These are phyloP conservation scores for Entomobrya multifasciata DNA, from an alignment of 2,888 invertebrate species.

Conservation along the genomic window DNA sequence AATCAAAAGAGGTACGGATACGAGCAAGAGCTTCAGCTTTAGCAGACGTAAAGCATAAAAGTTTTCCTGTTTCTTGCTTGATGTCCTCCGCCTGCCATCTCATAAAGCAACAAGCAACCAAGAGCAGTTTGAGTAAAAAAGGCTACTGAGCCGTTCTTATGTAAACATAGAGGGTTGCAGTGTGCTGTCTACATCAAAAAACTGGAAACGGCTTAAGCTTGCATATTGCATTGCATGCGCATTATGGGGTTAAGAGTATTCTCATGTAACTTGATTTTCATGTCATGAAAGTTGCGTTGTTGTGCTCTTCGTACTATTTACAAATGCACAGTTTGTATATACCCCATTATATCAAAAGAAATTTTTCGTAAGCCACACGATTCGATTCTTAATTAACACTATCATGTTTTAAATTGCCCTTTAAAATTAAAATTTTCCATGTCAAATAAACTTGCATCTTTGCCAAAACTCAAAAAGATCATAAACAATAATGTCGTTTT, in stretches of 20 bases:
- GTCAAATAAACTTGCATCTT: too few relatives aligned
- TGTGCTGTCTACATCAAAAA: neutral
- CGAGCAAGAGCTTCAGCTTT: too few relatives aligned
- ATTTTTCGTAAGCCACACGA: too few relatives aligned
- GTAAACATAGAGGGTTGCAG: conserved; percentile 70
- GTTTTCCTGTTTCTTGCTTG: conserved; percentile 62
- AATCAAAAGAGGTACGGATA: too few relatives aligned
- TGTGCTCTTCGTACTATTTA: too few relatives aligned
- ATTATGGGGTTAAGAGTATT: neutral
- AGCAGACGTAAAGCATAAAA: neutral
- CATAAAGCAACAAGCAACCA: conserved; percentile 54
- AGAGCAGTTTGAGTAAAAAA: neutral
- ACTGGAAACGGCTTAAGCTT: neutral
- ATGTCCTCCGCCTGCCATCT: conserved; percentile 67
- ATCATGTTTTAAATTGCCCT: too few relatives aligned
- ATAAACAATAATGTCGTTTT: too few relatives aligned
- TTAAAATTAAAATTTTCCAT: too few relatives aligned
- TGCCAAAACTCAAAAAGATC: too few relatives aligned
- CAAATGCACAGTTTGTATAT: too few relatives aligned
- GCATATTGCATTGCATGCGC: neutral
- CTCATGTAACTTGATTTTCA: conserved; percentile 1
- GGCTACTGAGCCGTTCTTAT: conserved; percentile 26
- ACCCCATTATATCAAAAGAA: too few relatives aligned
- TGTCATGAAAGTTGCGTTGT: conserved; percentile 8
- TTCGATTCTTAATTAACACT: too few relatives aligned